Evolutionary conservation across 2,797 vertebrate genomes (phyloP).

Genomic region (Gastrophryne carolinensis): DNA sequence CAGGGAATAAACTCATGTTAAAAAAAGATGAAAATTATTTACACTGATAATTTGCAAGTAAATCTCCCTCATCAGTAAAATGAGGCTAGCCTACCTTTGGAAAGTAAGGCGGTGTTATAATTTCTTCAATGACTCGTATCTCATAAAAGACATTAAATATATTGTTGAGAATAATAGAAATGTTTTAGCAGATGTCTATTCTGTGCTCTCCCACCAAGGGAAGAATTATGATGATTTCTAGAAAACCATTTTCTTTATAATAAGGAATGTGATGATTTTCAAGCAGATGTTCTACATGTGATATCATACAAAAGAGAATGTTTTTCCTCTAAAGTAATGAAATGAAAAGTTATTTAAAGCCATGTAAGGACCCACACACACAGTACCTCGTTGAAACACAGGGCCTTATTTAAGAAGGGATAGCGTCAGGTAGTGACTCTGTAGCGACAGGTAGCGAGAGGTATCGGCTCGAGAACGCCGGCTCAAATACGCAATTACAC

Average conservation of each 20-base stretch:
- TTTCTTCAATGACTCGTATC: slow-evolving; percentile 25
- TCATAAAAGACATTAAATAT: slow-evolving; percentile 45
- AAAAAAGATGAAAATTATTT: slow-evolving; percentile 7
- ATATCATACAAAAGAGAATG: slow-evolving; percentile 27
- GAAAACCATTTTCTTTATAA: slow-evolving; percentile 33
- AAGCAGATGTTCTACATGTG: slow-evolving; percentile 45
- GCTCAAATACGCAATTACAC: too few species aligned
- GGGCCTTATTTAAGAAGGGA: too few species aligned
- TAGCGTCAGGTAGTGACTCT: too few species aligned
- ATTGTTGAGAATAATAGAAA: slow-evolving; percentile 45
- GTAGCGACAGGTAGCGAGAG: too few species aligned
- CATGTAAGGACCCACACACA: neutral
- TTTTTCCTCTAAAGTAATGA: neutral
- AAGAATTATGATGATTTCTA: slow-evolving; percentile 41
- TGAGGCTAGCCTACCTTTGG: neutral
- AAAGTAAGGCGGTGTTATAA: slow-evolving; percentile 5
- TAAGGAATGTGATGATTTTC: slow-evolving; percentile 33
- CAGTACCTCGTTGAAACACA: too few species aligned
- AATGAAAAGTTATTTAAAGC: slow-evolving; percentile 11
- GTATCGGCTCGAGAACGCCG: too few species aligned
- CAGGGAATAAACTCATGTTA: neutral
- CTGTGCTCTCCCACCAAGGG: slow-evolving; percentile 14
- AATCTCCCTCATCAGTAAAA: neutral
- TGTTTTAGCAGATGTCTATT: slow-evolving; percentile 41
- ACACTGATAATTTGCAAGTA: slow-evolving; percentile 3